These are phyloP conservation scores for Rachycentron canadum DNA, from an alignment of 2,797 vertebrate genomes.

Conservation along the genomic window DNA sequence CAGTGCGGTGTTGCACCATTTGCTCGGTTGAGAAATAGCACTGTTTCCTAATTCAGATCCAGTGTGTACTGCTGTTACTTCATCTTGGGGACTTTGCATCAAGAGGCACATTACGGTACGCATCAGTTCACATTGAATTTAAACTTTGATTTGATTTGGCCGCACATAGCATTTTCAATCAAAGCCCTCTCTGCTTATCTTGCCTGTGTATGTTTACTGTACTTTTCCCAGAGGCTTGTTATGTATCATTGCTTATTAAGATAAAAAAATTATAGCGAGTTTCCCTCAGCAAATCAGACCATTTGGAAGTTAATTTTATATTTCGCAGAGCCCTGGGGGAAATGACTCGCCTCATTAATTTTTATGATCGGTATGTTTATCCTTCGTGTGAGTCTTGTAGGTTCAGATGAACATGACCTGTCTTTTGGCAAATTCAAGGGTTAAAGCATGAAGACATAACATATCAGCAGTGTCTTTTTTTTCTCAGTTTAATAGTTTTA, in stretches of 20 bases:
- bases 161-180: conserved; percentile 30
- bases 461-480: neutral
- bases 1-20: too few relatives aligned
- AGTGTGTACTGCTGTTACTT: too few relatives aligned
- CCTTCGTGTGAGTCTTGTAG: too few relatives aligned
- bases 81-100: too few relatives aligned
- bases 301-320: conserved; percentile 2
- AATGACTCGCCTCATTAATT: conserved; percentile 2
- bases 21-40: too few relatives aligned
- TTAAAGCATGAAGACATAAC: neutral
- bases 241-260: conserved; percentile 36
- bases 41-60: too few relatives aligned
- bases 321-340: neutral
- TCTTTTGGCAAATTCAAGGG: neutral
- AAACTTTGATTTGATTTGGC: conserved; percentile 30
- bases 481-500: neutral
- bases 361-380: conserved; percentile 3
- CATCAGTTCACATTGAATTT: conserved; percentile 7
- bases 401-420: neutral
- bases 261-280: neutral
- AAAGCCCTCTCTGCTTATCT: conserved; percentile 7
- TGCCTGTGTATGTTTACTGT: conserved; percentile 3
- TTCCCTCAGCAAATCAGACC: conserved; percentile 11
- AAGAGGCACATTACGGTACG: neutral
- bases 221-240: conserved; percentile 11